Base-by-base conservation (phyloP, 1,140 invertebrate species). In the Drosophila rufa region DNA sequence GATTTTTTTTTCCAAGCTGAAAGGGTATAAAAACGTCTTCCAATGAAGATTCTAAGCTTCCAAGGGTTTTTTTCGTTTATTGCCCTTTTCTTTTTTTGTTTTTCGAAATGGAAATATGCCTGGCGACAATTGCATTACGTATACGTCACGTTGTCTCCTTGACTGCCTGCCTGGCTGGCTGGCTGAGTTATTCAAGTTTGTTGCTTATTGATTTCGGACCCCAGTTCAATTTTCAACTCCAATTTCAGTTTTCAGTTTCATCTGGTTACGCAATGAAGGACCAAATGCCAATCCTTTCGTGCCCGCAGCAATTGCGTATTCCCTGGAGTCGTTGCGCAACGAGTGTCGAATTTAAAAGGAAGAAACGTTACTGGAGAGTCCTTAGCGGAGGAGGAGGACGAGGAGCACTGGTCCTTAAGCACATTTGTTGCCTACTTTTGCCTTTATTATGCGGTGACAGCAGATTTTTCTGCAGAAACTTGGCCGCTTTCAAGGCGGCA, bases 291-390 rank as follows among this genome's bases (percentile, higher is more conserved):
- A 80, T 71, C 83, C 76, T 86, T 82, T 87, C 50, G 36, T 27
- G 33, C 56, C 40, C 36, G 14, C 48, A 33, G 50, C 62, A 27
- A 46, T 46, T 55, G 73, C 56, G 25, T 51, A 60, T 64, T 82
- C 76, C 80, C 68, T 7, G 47, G 15, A 82, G 60, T 55, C 40
- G 19, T 86, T 79, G 61, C 79, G 82, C 75, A 81, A 86, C 55
- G 58, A 53, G 75, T 70, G 79, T 64, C 68, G 68, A 70, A 45
- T 76, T 79, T 43, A 58, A 55, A 40, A 15, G 51, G 8, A 43
- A 22, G 43, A 33, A 65, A 14, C n/a, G 38, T 36, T 65, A 65
- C 45, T 65, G 53, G 33, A 40, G 33, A 55, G 33, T 38, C 50
- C 30, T 36, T 36, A 3, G 27, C 27, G 50, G 0, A 38, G 36